These are phyloP conservation scores for Bombus soroeensis DNA, from an alignment of 1,140 invertebrate genomes.

Conservation along the genomic window DNA sequence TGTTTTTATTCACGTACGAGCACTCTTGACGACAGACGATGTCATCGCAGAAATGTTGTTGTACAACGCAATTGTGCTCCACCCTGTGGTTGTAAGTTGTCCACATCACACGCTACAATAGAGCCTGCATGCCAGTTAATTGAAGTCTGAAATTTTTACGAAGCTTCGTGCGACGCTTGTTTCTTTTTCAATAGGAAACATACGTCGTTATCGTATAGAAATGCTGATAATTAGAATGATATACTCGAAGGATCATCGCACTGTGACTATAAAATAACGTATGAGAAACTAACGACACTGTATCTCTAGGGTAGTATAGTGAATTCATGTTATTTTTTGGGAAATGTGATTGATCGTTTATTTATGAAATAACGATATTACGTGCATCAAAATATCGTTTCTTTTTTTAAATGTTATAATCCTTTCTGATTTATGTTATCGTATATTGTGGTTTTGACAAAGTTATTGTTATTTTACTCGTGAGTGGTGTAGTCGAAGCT, in stretches of 20 bases:
- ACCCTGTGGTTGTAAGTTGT: conserved; percentile 38
- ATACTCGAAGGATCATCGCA: conserved; percentile 42
- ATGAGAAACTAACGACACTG: conserved; percentile 63
- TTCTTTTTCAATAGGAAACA: conserved; percentile 6
- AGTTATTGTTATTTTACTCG: neutral
- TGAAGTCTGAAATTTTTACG: conserved; percentile 42
- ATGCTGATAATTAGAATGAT: neutral
- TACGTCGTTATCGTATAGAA: neutral
- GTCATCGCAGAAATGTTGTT: conserved; percentile 24
- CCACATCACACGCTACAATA: conserved; percentile 45
- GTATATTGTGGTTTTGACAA: neutral
- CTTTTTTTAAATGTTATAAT: neutral
- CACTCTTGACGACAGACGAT: conserved; percentile 17
- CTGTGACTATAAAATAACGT: conserved; percentile 20
- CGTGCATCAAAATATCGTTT: neutral
- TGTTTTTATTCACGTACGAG: conserved; percentile 33
- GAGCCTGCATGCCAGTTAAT: conserved; percentile 58
- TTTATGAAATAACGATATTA: neutral
- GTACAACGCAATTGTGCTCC: conserved; percentile 25
- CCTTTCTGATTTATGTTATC: neutral
- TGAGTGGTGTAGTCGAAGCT: neutral
- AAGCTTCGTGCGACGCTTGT: conserved; percentile 6
- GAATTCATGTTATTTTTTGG: too few relatives aligned
- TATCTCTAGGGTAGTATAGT: conserved; percentile 9
- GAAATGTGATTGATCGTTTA: neutral